A percentile compares a stretch with the other conserved stretches of the same genome.
Evolutionary conservation across 2,888 invertebrate species (phyloP).

Genomic region (Dicyrtoma fusca): DNA sequence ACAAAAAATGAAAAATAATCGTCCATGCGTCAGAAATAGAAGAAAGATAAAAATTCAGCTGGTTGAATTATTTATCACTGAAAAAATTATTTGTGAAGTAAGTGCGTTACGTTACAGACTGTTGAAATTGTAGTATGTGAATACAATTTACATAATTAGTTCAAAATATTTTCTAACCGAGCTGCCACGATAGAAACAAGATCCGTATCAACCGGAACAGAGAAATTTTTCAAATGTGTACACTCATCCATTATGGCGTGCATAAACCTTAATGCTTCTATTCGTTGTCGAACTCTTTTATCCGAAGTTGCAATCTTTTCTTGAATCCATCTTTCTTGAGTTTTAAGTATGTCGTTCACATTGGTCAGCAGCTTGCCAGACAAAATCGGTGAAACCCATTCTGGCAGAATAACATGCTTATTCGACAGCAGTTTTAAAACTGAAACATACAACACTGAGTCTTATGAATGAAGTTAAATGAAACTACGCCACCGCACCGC

Average conservation of each 20-base stretch:
- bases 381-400: conserved; percentile 26
- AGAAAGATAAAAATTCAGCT: too few species aligned
- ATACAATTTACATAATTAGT: too few species aligned
- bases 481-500: too few species aligned
- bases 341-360: conserved; percentile 25
- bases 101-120: too few species aligned
- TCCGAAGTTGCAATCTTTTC: conserved; percentile 20
- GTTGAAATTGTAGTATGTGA: too few species aligned
- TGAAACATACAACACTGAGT: too few species aligned
- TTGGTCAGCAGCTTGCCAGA: conserved; percentile 14
- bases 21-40: too few species aligned
- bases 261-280: conserved; percentile 90
- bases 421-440: conserved; percentile 10
- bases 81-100: too few species aligned
- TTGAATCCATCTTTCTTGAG: conserved; percentile 28
- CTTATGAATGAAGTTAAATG: too few species aligned
- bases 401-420: conserved; percentile 13
- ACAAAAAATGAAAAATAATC: too few species aligned
- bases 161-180: too few species aligned
- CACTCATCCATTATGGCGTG: conserved; percentile 98
- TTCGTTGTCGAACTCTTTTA: conserved; percentile 15
- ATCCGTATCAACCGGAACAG: conserved; percentile 79
- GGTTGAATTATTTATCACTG: too few species aligned
- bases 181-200: conserved; percentile 90
- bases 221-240: conserved; percentile 93